A percentile compares a stretch with the other conserved stretches of the same genome.
Evolutionary conservation across 2,888 invertebrate genomes (phyloP).

Genomic region (Cataglyphis livida): DNA sequence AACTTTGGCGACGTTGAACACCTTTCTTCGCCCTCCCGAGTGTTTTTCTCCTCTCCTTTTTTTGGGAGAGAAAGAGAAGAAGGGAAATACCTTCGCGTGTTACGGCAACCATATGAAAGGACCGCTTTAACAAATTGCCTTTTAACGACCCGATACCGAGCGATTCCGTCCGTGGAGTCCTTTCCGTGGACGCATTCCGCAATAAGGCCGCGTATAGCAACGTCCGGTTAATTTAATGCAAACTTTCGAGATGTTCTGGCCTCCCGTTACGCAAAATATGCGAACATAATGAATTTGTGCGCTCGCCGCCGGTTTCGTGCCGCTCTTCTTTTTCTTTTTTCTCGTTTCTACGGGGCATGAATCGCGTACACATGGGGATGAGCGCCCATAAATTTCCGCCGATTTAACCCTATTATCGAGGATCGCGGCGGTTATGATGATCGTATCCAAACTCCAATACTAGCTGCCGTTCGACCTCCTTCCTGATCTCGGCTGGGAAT

Average conservation of each 20-base stretch:
- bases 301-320: not conserved
- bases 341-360: not conserved
- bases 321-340: not conserved
- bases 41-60: not conserved
- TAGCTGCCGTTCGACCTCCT: not conserved
- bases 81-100: slow-evolving; percentile 39
- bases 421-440: slow-evolving; percentile 17
- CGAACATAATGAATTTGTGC: slow-evolving; percentile 37
- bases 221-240: slow-evolving; percentile 47
- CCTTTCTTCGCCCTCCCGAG: not conserved
- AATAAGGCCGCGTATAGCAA: slow-evolving; percentile 13
- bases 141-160: slow-evolving; percentile 57
- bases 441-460: slow-evolving; percentile 32
- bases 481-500: not conserved
- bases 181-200: slow-evolving; percentile 8
- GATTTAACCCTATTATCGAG: slow-evolving; percentile 49
- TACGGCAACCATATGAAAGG: slow-evolving; percentile 34
- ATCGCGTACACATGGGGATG: slow-evolving; percentile 8
- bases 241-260: slow-evolving; percentile 17
- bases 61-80: not conserved
- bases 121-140: slow-evolving; percentile 63
- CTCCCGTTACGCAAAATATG: slow-evolving; percentile 35
- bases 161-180: slow-evolving; percentile 3
- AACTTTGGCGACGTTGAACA: slow-evolving; percentile 22
- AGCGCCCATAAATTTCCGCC: slow-evolving; percentile 39